phyloP scores from a whole-genome alignment of 2,113 vertebrate genomes.

The Prietella phreatophila region DNA sequence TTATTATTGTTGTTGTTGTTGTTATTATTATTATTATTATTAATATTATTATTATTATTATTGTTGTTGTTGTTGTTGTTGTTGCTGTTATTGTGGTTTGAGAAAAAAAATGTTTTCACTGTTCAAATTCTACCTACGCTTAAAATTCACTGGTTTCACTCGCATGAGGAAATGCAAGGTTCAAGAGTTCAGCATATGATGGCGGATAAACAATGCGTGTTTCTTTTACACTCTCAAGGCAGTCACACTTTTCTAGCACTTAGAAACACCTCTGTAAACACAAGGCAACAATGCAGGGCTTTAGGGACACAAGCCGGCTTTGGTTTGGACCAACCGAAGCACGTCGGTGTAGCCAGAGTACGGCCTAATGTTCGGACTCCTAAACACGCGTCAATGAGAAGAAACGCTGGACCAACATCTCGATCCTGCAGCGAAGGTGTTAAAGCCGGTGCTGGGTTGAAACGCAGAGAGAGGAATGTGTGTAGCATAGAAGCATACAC shows the following conservation, averaged over 20 bases:
- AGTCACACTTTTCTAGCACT: not conserved
- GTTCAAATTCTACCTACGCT: not conserved
- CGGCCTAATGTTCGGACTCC: not conserved
- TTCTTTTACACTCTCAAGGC: not conserved
- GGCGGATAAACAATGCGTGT: not conserved
- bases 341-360: not conserved
- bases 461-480: conserved; percentile 21
- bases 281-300: not conserved
- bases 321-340: conserved; percentile 18
- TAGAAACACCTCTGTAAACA: conserved; percentile 20
- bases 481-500: conserved; percentile 6
- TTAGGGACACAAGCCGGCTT: conserved; percentile 12
- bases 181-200: conserved; percentile 23
- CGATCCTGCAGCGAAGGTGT: conserved; percentile 20
- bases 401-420: conserved; percentile 36
- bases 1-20: too few relatives aligned
- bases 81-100: not conserved
- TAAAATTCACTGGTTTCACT: not conserved
- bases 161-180: conserved; percentile 7
- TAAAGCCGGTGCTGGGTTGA: conserved; percentile 11
- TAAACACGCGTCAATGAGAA: conserved; percentile 23
- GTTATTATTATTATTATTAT: not conserved
- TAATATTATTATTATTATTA: not conserved
- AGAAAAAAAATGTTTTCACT: not conserved
- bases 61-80: too few relatives aligned